Conservation (phyloP, 2,797 vertebrate species). For the Monodelphis domestica region DNA sequence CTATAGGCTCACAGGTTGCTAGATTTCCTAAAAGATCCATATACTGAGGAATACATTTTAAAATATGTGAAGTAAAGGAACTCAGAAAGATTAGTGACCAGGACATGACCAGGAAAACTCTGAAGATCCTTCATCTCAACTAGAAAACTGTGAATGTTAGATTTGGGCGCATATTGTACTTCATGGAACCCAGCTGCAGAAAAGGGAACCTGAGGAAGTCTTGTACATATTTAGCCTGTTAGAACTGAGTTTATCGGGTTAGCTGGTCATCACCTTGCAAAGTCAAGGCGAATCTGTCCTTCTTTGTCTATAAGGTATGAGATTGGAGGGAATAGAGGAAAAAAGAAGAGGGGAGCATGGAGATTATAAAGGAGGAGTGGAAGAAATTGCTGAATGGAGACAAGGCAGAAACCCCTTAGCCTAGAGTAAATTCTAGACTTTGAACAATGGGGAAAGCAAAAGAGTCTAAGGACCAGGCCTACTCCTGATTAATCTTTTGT, state of each 20-base stretch:
- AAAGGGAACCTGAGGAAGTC: background rate
- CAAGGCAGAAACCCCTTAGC: background rate
- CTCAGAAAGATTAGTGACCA: background rate
- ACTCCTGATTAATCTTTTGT: background rate
- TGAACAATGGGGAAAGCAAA: background rate
- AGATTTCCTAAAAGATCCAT: conserved; percentile 12
- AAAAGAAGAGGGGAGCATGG: background rate
- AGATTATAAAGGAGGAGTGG: background rate
- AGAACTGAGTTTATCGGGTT: background rate
- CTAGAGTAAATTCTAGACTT: background rate
- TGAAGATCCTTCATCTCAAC: background rate
- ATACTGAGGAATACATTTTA: background rate
- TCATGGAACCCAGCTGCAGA: too few relatives aligned
- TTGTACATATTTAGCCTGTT: background rate
- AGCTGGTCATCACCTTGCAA: background rate
- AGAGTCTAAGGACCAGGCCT: background rate
- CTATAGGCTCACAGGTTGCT: background rate
- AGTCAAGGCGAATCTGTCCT: background rate
- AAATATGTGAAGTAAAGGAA: background rate
- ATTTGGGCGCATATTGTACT: too few relatives aligned
- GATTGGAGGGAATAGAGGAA: background rate
- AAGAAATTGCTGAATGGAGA: background rate
- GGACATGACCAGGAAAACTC: rapidly evolving
- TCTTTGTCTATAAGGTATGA: background rate
- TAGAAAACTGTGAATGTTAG: background rate